phyloP scores from a whole-genome alignment of 2,888 invertebrate genomes.

The Dione vanillae region DNA sequence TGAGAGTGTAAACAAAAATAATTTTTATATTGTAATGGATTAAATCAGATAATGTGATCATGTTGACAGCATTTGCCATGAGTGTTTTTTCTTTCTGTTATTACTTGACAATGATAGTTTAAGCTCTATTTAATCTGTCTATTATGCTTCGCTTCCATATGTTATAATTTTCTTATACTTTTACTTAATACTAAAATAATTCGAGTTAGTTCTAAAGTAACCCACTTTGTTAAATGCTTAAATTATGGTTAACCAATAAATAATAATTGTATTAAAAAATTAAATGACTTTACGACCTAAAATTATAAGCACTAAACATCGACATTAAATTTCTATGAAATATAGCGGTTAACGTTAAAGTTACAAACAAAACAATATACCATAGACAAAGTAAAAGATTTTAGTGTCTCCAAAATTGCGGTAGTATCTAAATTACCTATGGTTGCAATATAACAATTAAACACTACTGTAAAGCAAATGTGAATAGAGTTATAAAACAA shows the following conservation, averaged over 20 bases:
- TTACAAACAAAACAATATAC: constrained; percentile 47
- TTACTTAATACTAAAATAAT: not conserved
- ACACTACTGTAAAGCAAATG: constrained; percentile 72
- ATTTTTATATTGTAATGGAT: constrained; percentile 25
- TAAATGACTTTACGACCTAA: constrained; percentile 30
- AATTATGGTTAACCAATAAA: constrained; percentile 12
- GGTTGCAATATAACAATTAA: constrained; percentile 70
- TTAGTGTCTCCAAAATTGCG: constrained; percentile 60
- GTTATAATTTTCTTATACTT: not conserved
- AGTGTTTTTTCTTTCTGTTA: not conserved
- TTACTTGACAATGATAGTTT: not conserved
- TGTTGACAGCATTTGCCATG: not conserved
- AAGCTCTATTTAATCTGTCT: not conserved
- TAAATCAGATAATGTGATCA: not conserved
- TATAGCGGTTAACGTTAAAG: constrained; percentile 45
- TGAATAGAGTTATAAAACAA: constrained; percentile 60
- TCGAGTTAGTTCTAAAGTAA: too few species aligned
- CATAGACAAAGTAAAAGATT: constrained; percentile 52
- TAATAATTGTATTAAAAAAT: not conserved
- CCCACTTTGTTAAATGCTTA: not conserved
- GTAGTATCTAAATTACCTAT: constrained; percentile 67
- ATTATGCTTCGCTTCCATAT: not conserved
- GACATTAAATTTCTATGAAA: constrained; percentile 36
- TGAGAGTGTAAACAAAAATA: constrained; percentile 14
- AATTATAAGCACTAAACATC: constrained; percentile 29